These are phyloP conservation scores for Drosophila navojoa DNA, from an alignment of 1,140 invertebrate species.

Conservation along the genomic window DNA sequence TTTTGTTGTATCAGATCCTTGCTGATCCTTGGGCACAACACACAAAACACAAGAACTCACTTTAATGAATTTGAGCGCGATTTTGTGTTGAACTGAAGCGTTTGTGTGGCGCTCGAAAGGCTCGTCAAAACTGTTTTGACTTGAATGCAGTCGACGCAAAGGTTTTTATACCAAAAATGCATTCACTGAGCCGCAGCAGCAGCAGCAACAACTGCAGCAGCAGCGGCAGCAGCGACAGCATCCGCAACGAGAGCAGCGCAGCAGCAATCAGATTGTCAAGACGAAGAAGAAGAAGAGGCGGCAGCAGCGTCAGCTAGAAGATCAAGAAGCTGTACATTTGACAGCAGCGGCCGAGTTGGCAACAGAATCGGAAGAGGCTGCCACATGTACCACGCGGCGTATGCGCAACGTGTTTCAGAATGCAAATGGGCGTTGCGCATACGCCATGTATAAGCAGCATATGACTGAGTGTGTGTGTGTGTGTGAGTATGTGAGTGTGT, in stretches of 20 bases:
- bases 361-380: constrained; percentile 68
- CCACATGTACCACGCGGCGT: constrained; percentile 62
- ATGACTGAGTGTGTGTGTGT: not conserved
- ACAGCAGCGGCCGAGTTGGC: constrained; percentile 35
- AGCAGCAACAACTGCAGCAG: constrained; percentile 14
- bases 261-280: constrained; percentile 24
- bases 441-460: constrained; percentile 45
- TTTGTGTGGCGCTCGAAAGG: constrained; percentile 62
- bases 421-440: constrained; percentile 84
- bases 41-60: constrained; percentile 1
- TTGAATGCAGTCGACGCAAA: constrained; percentile 65
- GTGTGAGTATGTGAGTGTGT: constrained; percentile 4
- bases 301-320: constrained; percentile 10
- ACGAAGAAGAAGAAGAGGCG: constrained; percentile 19
- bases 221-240: constrained; percentile 54
- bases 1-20: not conserved
- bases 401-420: constrained; percentile 81
- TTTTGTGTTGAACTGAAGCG: constrained; percentile 39
- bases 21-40: constrained; percentile 12
- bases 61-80: constrained; percentile 32
- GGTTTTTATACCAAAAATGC: constrained; percentile 82
- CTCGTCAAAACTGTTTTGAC: constrained; percentile 82
- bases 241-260: constrained; percentile 66
- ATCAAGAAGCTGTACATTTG: constrained; percentile 40
- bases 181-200: constrained; percentile 53